Percentiles rank a stretch among this genome's conserved stretches.
These are phyloP conservation scores for Panthera leo DNA, from an alignment of 2,113 vertebrate species.

Conservation along the genomic window DNA sequence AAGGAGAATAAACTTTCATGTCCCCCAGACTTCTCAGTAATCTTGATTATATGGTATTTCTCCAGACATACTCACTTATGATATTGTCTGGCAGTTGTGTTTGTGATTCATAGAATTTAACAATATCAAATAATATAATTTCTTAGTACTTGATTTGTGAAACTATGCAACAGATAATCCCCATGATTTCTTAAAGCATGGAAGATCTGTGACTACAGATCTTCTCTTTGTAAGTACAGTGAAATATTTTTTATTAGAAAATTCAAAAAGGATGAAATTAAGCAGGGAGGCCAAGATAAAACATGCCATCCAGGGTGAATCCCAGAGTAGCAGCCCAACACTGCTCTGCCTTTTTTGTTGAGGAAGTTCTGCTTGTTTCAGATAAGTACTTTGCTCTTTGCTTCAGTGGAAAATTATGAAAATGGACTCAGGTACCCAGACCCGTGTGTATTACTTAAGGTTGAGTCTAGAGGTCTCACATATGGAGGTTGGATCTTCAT, in stretches of 20 bases:
- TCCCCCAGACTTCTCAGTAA: not conserved
- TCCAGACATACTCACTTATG: not conserved
- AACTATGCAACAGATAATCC: not conserved
- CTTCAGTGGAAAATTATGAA: not conserved
- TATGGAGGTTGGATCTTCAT: not conserved
- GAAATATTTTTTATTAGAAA: not conserved
- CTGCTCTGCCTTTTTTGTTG: not conserved
- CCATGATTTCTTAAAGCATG: not conserved
- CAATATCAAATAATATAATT: not conserved
- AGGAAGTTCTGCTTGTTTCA: not conserved
- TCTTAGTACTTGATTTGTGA: not conserved
- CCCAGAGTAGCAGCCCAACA: not conserved
- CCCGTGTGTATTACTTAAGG: not conserved
- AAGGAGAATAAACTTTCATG: not conserved
- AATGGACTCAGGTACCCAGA: not conserved
- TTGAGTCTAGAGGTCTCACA: not conserved
- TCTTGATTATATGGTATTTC: not conserved
- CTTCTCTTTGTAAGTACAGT: not conserved
- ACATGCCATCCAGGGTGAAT: not conserved
- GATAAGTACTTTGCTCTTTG: not conserved
- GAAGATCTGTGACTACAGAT: not conserved
- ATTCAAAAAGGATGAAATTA: not conserved
- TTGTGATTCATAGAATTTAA: not conserved
- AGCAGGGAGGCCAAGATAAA: not conserved
- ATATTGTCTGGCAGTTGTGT: not conserved